Base-by-base conservation (phyloP, 2,797 vertebrate species). In the Ambastaia sidthimunki region DNA sequence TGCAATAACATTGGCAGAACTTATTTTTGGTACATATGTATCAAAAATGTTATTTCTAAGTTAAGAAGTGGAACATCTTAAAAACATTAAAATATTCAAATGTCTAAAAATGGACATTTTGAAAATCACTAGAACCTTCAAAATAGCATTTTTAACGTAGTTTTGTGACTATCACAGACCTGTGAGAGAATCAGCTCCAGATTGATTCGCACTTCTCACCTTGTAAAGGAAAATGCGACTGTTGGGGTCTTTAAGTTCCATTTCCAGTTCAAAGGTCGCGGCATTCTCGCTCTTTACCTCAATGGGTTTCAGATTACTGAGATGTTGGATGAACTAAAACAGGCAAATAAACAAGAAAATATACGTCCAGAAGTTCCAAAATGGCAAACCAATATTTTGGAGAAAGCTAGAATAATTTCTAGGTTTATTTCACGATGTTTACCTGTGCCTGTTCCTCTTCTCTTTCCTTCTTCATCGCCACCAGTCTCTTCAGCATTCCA, bases 221-320 rank as follows among this genome's bases (percentile, higher is more conserved):
- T 98, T 98, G 41, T 95, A 97, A 70, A 98, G 86, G 69, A 92
- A 96, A 50, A 98, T 85, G 37, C 93, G 96, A 92, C 93, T 97
- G 62, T 23, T 78, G 0, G 89, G 88, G 60, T 94, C 92, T 89
- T 95, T 96, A 79, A 98, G 94, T 25, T 96, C 93, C 92, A 98
- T 90, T 82, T 97, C 95, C 87, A 98, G 80, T 80, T 94, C 93
- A 83, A 97, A 95, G 0, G 89, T 89, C 25, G 97, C 95, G 21
- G 87, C 91, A 2, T 94, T 85, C 0, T 90, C 86, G 13, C 88
- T 91, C 65, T 83, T 91, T 80, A 97, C 93, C 76, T 80, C 93
- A 81, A 98, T 90, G 54, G 93, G 97, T 83, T 92, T 93, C 47
- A 96, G 86, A 80, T 91, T 92, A 71, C 70, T 89, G 78, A 97